phyloP scores from a whole-genome alignment of 2,797 vertebrate species.

The Takifugu ocellatus region DNA sequence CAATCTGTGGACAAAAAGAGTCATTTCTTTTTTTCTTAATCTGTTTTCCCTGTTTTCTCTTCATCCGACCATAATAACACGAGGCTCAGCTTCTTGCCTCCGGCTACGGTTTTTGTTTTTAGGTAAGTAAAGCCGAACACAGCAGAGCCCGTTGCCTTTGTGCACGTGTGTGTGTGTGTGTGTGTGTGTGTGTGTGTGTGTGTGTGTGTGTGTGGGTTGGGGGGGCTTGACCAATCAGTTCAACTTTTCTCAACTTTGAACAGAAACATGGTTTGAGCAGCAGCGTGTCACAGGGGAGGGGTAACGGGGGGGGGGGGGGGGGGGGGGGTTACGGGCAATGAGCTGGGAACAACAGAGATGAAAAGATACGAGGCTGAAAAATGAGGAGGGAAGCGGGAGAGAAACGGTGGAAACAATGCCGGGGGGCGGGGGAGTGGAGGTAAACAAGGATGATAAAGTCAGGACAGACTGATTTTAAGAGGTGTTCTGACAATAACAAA shows the following conservation, averaged over 20 bases:
- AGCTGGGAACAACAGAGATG: constrained; percentile 50
- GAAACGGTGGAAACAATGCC: constrained; percentile 29
- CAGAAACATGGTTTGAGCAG: constrained; percentile 46
- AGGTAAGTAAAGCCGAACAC: constrained; percentile 48
- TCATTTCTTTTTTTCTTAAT: constrained; percentile 9
- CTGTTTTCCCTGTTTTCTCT: constrained; percentile 34
- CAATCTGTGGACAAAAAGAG: constrained; percentile 6
- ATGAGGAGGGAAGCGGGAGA: constrained; percentile 22
- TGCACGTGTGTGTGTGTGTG: constrained; percentile 5
- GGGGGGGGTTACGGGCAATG: constrained; percentile 5
- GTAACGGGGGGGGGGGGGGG: constrained; percentile 4
- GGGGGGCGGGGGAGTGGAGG: constrained; percentile 25
- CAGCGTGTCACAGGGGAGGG: constrained; percentile 31
- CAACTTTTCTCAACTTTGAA: constrained; percentile 41
- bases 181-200: constrained; percentile 8
- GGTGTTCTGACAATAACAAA: constrained; percentile 27
- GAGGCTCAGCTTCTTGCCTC: constrained; percentile 46
- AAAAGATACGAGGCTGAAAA: constrained; percentile 58
- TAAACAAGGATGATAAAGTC: constrained; percentile 24
- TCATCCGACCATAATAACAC: constrained; percentile 41
- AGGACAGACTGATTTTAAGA: constrained; percentile 28
- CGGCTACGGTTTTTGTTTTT: constrained; percentile 45
- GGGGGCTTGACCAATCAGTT: constrained; percentile 41
- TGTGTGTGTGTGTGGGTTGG: background rate
- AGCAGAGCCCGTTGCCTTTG: constrained; percentile 6